Evolutionary conservation across 2,888 invertebrate genomes (phyloP).

Genomic region (Drosophila differens): DNA sequence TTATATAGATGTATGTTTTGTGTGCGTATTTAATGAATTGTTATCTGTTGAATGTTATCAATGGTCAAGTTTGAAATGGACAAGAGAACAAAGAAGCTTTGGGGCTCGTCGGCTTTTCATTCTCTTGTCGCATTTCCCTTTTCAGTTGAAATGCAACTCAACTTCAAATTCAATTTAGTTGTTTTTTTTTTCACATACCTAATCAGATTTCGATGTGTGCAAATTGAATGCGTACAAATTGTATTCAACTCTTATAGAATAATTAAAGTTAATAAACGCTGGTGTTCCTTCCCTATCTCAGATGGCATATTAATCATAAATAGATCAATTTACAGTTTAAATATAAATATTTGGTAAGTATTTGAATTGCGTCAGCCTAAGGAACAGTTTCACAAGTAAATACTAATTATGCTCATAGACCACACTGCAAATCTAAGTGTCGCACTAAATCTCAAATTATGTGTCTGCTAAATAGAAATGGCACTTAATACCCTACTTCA

Average conservation of each 20-base stretch:
- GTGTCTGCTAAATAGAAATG: constrained; percentile 34
- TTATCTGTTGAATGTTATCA: constrained; percentile 2
- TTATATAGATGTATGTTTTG: constrained; percentile 2
- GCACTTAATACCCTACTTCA: constrained; percentile 42
- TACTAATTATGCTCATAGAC: constrained; percentile 13
- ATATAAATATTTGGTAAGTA: constrained; percentile 3
- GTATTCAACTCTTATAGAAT: constrained; percentile 28
- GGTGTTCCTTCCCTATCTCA: constrained; percentile 53
- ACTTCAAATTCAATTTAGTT: background rate
- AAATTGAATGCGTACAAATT: constrained; percentile 29
- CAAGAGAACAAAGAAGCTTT: constrained; percentile 43
- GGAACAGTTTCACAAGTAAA: constrained; percentile 28
- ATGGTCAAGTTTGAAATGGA: constrained; percentile 15
- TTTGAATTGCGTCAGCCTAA: constrained; percentile 10
- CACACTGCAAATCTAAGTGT: background rate
- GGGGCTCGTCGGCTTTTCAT: constrained; percentile 49
- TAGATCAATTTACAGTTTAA: constrained; percentile 16
- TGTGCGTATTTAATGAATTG: background rate
- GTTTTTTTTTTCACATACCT: background rate
- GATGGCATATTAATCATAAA: constrained; percentile 34
- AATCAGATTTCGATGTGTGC: constrained; percentile 8
- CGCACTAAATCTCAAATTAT: constrained; percentile 2
- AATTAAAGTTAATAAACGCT: constrained; percentile 50
- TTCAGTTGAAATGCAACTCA: background rate
- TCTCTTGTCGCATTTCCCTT: constrained; percentile 22